Conservation (phyloP, 1,140 invertebrate species). For the Bombus haemorrhoidalis region DNA sequence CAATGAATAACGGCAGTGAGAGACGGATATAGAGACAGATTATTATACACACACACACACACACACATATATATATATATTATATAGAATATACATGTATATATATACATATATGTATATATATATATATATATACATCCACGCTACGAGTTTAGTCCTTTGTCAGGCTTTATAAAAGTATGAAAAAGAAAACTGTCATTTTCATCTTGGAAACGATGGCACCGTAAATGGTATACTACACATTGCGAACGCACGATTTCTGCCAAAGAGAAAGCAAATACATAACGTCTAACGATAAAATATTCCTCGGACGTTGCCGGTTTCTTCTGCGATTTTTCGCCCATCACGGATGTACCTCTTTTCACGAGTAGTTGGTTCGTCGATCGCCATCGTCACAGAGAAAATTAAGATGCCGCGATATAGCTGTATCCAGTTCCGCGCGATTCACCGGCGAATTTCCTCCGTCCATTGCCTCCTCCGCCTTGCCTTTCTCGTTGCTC, state of each 20-base stretch:
- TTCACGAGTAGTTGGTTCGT: not conserved
- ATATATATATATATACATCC: not conserved
- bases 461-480: not conserved
- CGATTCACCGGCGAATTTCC: not conserved
- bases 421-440: not conserved
- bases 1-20: not conserved
- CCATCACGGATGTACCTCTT: not conserved
- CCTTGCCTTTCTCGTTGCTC: not conserved
- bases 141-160: conserved; percentile 50
- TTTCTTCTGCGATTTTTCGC: not conserved
- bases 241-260: conserved; percentile 58
- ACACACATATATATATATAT: not conserved
- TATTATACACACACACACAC: too few species aligned
- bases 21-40: conserved; percentile 24
- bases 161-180: conserved; percentile 62
- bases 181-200: conserved; percentile 54
- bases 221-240: conserved; percentile 49
- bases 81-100: not conserved
- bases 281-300: conserved; percentile 62
- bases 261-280: conserved; percentile 59
- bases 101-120: not conserved
- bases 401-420: not conserved
- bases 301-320: conserved; percentile 45
- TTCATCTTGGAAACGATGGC: conserved; percentile 28
- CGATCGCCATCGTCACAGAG: not conserved